Evolutionary conservation across 1,140 invertebrate genomes (phyloP), one percentile per base, ranked within the genome.

Genomic region (Schlechtendalia chinensis): DNA sequence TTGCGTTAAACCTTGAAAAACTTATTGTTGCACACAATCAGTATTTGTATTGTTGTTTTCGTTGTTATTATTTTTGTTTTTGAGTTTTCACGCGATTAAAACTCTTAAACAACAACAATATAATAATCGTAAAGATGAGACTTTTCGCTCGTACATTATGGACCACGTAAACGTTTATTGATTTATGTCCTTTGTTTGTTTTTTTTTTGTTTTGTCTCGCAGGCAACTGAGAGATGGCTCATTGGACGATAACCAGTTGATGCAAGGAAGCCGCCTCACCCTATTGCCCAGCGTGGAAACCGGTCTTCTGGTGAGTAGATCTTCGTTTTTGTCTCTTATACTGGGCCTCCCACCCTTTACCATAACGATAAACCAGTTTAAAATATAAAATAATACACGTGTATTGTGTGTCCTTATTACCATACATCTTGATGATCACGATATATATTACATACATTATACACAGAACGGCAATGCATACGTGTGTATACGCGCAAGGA

Each of bases 201-300:
- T 58, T 50, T 24, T 84, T 83, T 83, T 83, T 82, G 84, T 81
- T 84, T 84, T 87, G 85, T 85, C 85, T 90, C 90, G 39, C 89
- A 97, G 95, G 87, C 93, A 95, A 90, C 88, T 97, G 82, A 91
- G 92, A 83, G 93, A 95, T 83, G 94, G 95, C 63, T 94, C 91
- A 81, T 88, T 96, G 58, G 89, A 91, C 86, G 94, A 96, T 85
- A 94, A 97, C 87, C 91, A 92, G 82, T 88, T 97, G 81, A 89
- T 91, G 85, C 93, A 97, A 87, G 94, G 94, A 81, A 93, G 94
- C 83, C 91, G 93, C 84, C 90, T 97, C 82, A 96, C 94, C 82
- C 88, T 97, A 83, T 89, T 97, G 84, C 96, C 95, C 72, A 96
- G 92, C 87, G 94, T 97, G 77, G 95, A 97, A 89, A 96, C 94